Base-by-base conservation (phyloP, 1,140 invertebrate species). In the Triops longicaudatus region DNA sequence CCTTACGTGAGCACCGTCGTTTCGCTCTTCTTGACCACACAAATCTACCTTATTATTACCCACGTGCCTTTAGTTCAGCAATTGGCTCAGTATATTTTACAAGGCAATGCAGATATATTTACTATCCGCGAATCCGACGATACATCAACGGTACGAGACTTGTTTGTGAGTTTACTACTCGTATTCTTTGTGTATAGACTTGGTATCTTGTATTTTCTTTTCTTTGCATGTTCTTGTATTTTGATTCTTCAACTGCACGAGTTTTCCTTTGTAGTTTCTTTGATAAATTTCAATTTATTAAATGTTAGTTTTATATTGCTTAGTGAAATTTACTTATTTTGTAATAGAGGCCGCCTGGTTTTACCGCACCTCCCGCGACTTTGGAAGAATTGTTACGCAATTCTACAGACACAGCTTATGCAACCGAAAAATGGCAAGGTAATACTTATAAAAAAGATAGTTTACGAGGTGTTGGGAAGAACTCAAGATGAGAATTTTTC, bases 31-130 rank as follows among this genome's bases (percentile, higher is more conserved):
- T 85, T 98, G 63, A 84, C 98, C 63, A 97, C 96, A 5, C 93
- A 98, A 90, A 94, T 98, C n/a, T 98, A 98, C 86, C 86, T 98
- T 41, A 98, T 98, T 78, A 90, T 98, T 76, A 92, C 91, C 1
- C 93, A 98, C 82, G 88, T 89, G 10, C 94, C 95, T 2, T 87
- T 98, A 75, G 93, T 98, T 75, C 91, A 93, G 81, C 90, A 92
- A 0, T 83, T 98, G 77, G 94, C 95, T 37, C 91, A 93, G 85
- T 93, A 97, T 42, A 92, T 98, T 80, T 84, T 98, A 1, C 91
- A 93, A 82, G 92, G 90, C 1, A 82, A 80, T 77, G 26, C 44
- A 73, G 75, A 80, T 10, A 63, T 63, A 63, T 63, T 63, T 80
- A 79, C 63, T n/a, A 75, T n/a, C 72, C 50, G 50, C 14, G 50